Base-by-base conservation (phyloP, 30 jellyfish, hydroid and myxozoan genomes). In the Clytia hemisphaerica region DNA sequence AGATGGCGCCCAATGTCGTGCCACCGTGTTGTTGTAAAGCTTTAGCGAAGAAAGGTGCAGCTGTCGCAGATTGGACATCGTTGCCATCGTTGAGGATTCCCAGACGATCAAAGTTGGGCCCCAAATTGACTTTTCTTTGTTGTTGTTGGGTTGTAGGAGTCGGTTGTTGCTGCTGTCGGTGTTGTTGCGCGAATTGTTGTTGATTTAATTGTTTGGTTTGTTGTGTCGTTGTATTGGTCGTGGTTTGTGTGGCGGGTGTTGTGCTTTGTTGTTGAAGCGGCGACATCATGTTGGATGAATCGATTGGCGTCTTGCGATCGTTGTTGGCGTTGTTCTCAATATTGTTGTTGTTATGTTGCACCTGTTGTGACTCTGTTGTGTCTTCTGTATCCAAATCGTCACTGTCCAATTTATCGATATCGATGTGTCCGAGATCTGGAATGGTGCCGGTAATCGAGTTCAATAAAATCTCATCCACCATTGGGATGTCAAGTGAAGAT, bases 21-120 rank as follows among this genome's bases (percentile, higher is more conserved):
- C 81, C 73, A 0, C 81, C 81, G n/a, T 69, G 81, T 30, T 69
- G 81, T 18, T 69, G 81, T 55, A 69, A 45, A 27, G 81, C 81
- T 45, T 69, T 69, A 33, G 81, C 81, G 49, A 69, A 69, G 36
- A 69, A 69, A 3, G 81, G 81, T 15, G 81, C 81, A 30, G 59
- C 49, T 76, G 49, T 42, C 30, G 25, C 46, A 22, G 59, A 76
- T 21, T 76, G 81, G 3, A 69, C 49, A 10, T 69, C 81, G 54
- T 69, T 69, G 5, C 76, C 81, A 29, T 69, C 76, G 38, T 69
- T 69, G 4, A 69, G 38, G 29, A 69, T 69, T 14, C 81, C 81
- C 15, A 69, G 48, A 6, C 81, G 31, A 45, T 69, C 81, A 69
- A 69, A 69, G 36, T 69, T 48, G n/a, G 81, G 81, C 16, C 81